Conservation (phyloP, 2,797 vertebrate genomes). For the Lates japonicus region DNA sequence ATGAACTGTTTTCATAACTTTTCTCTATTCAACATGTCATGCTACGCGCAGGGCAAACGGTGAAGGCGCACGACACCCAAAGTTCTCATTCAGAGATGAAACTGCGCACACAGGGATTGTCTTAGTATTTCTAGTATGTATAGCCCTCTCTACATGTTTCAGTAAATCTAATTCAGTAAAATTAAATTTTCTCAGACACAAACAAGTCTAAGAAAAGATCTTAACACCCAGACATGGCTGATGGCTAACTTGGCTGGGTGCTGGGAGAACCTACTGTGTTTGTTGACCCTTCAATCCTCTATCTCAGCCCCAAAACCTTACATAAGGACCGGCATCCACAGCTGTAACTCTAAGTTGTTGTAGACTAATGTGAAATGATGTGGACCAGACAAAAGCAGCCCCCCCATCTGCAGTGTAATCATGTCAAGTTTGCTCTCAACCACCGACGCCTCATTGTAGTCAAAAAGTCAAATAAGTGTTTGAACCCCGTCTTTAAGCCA, state of each 20-base stretch:
- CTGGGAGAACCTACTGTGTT: background rate
- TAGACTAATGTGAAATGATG: slow-evolving; percentile 52
- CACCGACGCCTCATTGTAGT: background rate
- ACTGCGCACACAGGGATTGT: slow-evolving; percentile 37
- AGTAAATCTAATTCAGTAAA: background rate
- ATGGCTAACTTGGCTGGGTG: background rate
- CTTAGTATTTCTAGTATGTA: slow-evolving; percentile 58
- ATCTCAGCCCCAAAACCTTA: slow-evolving; percentile 31
- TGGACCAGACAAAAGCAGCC: slow-evolving; percentile 54
- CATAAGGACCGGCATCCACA: slow-evolving; percentile 33
- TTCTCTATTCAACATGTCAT: slow-evolving; percentile 22
- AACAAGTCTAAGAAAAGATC: slow-evolving; percentile 5
- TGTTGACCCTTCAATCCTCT: background rate
- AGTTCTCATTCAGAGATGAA: slow-evolving; percentile 20
- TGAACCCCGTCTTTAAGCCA: slow-evolving; percentile 34
- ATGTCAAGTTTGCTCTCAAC: background rate
- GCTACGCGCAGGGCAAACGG: slow-evolving; percentile 23
- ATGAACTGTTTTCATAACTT: slow-evolving; percentile 21
- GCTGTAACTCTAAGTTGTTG: slow-evolving; percentile 16
- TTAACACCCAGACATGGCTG: background rate
- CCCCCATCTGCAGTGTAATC: slow-evolving; percentile 19
- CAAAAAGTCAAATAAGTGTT: slow-evolving; percentile 11
- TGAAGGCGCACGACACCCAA: slow-evolving; percentile 22
- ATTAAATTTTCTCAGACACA: slow-evolving; percentile 3
- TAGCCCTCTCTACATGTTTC: slow-evolving; percentile 10